A percentile compares a stretch with the other conserved stretches of the same genome.
phyloP scores from a whole-genome alignment of 2,113 vertebrate species.

The Geococcyx californianus region DNA sequence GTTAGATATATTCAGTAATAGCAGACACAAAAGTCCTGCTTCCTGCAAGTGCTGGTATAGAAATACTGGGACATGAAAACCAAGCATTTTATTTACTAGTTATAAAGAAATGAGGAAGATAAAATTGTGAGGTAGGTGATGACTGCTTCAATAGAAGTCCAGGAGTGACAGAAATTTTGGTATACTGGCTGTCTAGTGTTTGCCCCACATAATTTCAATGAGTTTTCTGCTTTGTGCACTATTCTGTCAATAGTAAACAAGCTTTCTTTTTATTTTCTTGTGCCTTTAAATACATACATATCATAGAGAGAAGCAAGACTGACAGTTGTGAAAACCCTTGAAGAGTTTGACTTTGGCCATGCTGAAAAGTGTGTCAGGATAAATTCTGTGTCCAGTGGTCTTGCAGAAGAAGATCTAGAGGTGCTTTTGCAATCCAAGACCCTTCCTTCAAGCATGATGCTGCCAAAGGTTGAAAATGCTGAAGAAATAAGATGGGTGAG shows the following conservation, averaged over 20 bases:
- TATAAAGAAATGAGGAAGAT: background rate
- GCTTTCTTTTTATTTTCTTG: background rate
- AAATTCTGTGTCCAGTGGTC: constrained; percentile 92
- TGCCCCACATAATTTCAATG: background rate
- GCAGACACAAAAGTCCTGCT: background rate
- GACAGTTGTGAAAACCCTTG: constrained; percentile 83
- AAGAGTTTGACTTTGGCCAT: constrained; percentile 82
- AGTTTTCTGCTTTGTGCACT: background rate
- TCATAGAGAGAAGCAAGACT: constrained; percentile 87
- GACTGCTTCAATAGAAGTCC: background rate
- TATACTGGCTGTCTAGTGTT: background rate
- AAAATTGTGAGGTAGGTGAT: background rate
- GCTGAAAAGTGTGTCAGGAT: constrained; percentile 93
- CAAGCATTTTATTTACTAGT: background rate
- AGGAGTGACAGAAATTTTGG: background rate
- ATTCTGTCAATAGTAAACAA: background rate
- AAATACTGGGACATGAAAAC: background rate
- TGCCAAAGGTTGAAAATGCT: constrained; percentile 91
- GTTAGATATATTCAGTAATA: background rate
- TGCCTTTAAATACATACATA: background rate
- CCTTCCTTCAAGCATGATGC: constrained; percentile 92
- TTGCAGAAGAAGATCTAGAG: constrained; percentile 88
- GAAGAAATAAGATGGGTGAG: constrained; percentile 93
- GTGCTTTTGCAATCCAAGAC: constrained; percentile 81
- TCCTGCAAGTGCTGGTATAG: background rate